Base-by-base conservation (phyloP, 2,888 invertebrate species). In the Athalia cordata region DNA sequence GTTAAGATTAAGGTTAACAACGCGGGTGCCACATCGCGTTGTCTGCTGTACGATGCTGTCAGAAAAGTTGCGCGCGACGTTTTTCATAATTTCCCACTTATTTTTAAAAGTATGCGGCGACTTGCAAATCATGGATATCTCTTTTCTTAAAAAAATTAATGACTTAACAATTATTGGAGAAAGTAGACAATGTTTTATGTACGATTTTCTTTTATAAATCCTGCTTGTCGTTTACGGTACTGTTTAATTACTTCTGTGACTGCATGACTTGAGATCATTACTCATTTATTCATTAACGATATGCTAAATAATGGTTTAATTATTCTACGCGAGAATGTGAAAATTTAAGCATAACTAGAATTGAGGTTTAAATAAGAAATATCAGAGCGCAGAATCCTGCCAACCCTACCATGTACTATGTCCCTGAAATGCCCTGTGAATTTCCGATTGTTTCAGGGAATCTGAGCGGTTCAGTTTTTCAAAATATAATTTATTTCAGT, bases 21-120 rank as follows among this genome's bases (percentile, higher is more conserved):
- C 61, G 61, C 77, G 52, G 68, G 61, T 77, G 77, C 77, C 77
- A 77, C 77, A 77, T 77, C 77, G 70, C 77, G 70, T 70, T 61
- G 77, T 77, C 77, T 77, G 77, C 77, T 77, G 70, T 15, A 43
- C 67, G 29, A 29, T 65, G 65, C 67, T 55, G 55, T 62, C 77
- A 47, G 72, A 72, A 45, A 8, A 13, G 7, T 29, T 55, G 68
- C 76, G 62, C 76, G 45, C 76, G 77, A 65, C 15, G 13, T 77
- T 65, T 57, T 77, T 3, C 52, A 72, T 5, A 11, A 5, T 1
- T 59, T 72, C 8, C 43, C 72, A 29, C 68, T 29, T 52, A 29
- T 11, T 9, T 68, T 68, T 68, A 4, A 68, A 43, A 8, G 13
- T n/a, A 3, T 6, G 7, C 29, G 29, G 29, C 29, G 29, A 29